phyloP scores from a whole-genome alignment of 1,140 invertebrate species.

The Dendroctonus ponderosae region DNA sequence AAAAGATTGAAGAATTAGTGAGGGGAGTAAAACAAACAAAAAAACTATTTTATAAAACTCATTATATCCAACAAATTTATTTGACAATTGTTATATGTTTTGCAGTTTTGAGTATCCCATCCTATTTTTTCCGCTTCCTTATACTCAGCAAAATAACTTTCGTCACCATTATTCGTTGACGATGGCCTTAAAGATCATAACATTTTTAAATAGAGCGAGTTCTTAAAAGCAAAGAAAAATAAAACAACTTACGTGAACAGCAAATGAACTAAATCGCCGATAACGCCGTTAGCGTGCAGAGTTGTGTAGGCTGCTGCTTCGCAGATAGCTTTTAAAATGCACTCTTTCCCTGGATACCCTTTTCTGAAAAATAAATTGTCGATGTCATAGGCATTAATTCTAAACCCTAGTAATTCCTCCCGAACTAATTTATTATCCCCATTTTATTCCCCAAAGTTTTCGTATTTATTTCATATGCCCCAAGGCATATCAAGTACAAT shows the following conservation, averaged over 20 bases:
- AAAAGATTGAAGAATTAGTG: too few species aligned
- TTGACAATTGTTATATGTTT: slow-evolving; percentile 45
- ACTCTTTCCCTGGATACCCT: slow-evolving; percentile 54
- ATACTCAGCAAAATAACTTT: slow-evolving; percentile 53
- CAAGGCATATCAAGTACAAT: slow-evolving; percentile 3
- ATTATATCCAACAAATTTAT: slow-evolving; percentile 45
- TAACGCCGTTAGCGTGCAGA: slow-evolving; percentile 51
- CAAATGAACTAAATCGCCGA: slow-evolving; percentile 54
- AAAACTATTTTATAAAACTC: slow-evolving; percentile 28
- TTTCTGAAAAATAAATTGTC: slow-evolving; percentile 36
- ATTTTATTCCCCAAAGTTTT: slow-evolving; percentile 6
- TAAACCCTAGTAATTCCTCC: too few species aligned
- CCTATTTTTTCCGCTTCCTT: slow-evolving; percentile 57
- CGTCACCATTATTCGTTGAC: slow-evolving; percentile 53
- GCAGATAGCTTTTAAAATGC: slow-evolving; percentile 53
- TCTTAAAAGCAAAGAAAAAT: background rate
- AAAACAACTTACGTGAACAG: slow-evolving; percentile 52
- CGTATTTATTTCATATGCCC: slow-evolving; percentile 4
- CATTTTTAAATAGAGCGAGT: too few species aligned
- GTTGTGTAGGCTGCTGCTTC: slow-evolving; percentile 50
- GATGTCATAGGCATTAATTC: too few species aligned
- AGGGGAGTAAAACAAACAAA: background rate
- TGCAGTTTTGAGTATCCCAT: slow-evolving; percentile 45
- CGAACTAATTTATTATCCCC: slow-evolving; percentile 7
- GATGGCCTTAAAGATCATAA: slow-evolving; percentile 52